Percentiles rank a stretch among this genome's conserved stretches.
phyloP scores from a whole-genome alignment of 2,797 vertebrate species.

The Apogon hyalosoma region DNA sequence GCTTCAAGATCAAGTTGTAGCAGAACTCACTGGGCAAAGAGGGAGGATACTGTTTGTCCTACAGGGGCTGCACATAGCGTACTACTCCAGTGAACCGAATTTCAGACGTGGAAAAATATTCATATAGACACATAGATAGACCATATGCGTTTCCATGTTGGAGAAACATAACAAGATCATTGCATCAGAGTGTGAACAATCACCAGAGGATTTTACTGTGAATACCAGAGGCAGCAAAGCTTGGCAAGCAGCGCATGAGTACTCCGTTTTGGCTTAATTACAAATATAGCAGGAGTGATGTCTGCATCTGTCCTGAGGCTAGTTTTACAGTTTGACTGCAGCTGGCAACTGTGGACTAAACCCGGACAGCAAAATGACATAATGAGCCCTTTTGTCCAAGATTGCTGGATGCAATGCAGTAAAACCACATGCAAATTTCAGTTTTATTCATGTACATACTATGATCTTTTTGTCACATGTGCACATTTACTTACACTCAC shows the following conservation, averaged over 20 bases:
- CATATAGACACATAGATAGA: constrained; percentile 3
- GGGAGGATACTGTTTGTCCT: background rate
- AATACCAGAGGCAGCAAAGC: constrained; percentile 19
- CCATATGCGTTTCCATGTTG: constrained; percentile 5
- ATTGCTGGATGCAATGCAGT: background rate
- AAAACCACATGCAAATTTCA: background rate
- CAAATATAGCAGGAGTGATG: constrained; percentile 25
- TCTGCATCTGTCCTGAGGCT: constrained; percentile 14
- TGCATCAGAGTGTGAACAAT: constrained; percentile 46
- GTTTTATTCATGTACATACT: background rate
- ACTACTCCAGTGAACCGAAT: constrained; percentile 28
- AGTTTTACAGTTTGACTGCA: constrained; percentile 2
- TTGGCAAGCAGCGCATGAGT: background rate
- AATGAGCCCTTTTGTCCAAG: constrained; percentile 1
- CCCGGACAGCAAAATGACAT: background rate
- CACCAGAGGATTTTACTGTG: constrained; percentile 33
- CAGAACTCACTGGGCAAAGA: constrained; percentile 9
- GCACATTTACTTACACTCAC: constrained; percentile 21
- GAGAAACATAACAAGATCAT: constrained; percentile 46
- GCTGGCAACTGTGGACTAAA: constrained; percentile 3
- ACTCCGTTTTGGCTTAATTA: constrained; percentile 26
- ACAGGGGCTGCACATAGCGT: constrained; percentile 22
- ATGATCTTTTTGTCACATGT: constrained; percentile 18
- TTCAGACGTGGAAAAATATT: constrained; percentile 4
- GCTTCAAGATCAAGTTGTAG: constrained; percentile 22